Conservation (phyloP, 2,888 invertebrate genomes). For the Eueremaeus valkanovi region DNA sequence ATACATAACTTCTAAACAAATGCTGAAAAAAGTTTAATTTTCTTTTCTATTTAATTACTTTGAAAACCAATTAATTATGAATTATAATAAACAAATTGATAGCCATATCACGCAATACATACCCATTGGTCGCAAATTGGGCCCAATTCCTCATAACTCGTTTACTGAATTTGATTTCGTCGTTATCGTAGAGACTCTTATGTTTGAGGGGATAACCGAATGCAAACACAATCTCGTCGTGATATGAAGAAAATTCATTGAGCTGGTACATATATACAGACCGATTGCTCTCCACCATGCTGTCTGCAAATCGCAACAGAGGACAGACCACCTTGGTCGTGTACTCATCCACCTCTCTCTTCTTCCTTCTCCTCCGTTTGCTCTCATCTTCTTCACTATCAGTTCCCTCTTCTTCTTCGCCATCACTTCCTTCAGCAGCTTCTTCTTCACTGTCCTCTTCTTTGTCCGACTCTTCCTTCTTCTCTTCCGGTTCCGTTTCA, state of each 20-base stretch:
- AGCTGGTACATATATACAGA: constrained; percentile 20
- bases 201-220: constrained; percentile 31
- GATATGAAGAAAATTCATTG: constrained; percentile 7
- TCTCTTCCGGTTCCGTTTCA: background rate
- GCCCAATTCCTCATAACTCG: constrained; percentile 26
- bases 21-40: too few relatives aligned
- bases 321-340: constrained; percentile 3
- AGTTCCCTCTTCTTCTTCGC: background rate
- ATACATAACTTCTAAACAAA: too few relatives aligned
- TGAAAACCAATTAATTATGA: too few relatives aligned
- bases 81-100: too few relatives aligned
- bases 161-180: constrained; percentile 28
- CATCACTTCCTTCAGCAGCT: background rate
- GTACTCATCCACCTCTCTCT: background rate
- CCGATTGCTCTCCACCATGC: background rate
- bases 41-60: too few relatives aligned
- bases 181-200: constrained; percentile 2
- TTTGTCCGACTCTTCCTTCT: background rate
- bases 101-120: too few relatives aligned
- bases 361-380: background rate
- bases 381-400: background rate
- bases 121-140: constrained; percentile 28
- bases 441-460: background rate
- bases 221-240: constrained; percentile 26
- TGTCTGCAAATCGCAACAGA: background rate